Conservation (phyloP, 2,113 vertebrate species). For the Archilochus colubris region DNA sequence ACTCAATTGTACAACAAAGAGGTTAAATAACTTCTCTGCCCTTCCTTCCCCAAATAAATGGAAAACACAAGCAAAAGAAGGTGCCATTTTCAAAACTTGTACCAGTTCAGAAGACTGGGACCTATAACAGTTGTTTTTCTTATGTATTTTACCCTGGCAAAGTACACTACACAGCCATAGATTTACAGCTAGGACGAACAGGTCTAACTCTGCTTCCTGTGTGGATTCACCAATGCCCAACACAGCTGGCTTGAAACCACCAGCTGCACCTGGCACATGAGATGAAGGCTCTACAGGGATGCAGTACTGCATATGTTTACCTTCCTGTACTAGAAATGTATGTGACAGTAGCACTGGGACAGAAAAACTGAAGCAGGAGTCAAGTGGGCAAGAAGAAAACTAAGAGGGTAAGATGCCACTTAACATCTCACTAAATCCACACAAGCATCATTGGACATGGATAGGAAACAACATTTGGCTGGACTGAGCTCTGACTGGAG, state of each 20-base stretch:
- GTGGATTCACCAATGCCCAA: accelerated
- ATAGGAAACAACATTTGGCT: not conserved
- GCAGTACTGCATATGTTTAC: not conserved
- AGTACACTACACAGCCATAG: accelerated
- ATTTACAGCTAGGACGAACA: not conserved
- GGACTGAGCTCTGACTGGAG: not conserved
- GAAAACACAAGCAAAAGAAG: not conserved
- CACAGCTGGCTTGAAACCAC: not conserved
- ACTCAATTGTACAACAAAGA: not conserved
- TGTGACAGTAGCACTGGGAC: not conserved
- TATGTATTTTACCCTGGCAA: not conserved
- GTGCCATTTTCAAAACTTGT: not conserved
- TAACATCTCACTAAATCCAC: not conserved
- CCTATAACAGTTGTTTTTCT: not conserved
- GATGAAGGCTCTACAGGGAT: not conserved
- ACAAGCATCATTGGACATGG: accelerated
- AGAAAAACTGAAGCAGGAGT: not conserved
- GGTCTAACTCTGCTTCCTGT: not conserved
- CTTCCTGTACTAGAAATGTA: not conserved
- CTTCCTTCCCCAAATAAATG: not conserved
- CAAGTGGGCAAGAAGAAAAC: not conserved
- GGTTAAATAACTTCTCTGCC: not conserved
- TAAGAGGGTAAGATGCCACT: accelerated
- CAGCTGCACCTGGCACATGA: not conserved
- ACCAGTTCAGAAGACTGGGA: not conserved